Percentiles rank a stretch among this genome's conserved stretches.
Evolutionary conservation across 1,140 invertebrate genomes (phyloP).

Genomic region (Globodera ellingtonae): DNA sequence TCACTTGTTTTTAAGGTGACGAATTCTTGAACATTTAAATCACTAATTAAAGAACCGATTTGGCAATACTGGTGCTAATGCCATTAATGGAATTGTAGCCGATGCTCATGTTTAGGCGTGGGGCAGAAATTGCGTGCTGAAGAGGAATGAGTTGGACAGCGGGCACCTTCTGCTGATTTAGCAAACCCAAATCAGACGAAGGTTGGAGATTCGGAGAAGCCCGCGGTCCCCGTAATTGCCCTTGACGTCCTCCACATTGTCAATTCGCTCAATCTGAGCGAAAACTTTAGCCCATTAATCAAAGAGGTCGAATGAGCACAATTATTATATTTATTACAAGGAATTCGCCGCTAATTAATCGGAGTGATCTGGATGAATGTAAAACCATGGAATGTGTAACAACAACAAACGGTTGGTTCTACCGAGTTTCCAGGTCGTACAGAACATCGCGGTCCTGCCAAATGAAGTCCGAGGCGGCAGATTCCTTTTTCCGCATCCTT

Average conservation of each 20-base stretch:
- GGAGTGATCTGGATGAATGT: slow-evolving; percentile 30
- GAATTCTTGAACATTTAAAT: too few species aligned
- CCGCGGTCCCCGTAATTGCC: slow-evolving; percentile 89
- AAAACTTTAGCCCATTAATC: not conserved
- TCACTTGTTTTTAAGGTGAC: too few species aligned
- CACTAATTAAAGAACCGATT: slow-evolving; percentile 74
- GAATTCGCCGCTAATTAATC: slow-evolving; percentile 72
- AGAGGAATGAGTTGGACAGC: not conserved
- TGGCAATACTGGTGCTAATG: slow-evolving; percentile 80
- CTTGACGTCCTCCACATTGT: slow-evolving; percentile 94
- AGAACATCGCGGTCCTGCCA: slow-evolving; percentile 56
- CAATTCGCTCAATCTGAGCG: slow-evolving; percentile 74
- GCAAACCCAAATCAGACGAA: slow-evolving; percentile 62
- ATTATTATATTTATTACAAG: slow-evolving; percentile 70
- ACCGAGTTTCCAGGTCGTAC: slow-evolving; percentile 52
- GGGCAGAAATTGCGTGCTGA: slow-evolving; percentile 74
- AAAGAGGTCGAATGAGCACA: too few species aligned
- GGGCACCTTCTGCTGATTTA: slow-evolving; percentile 46
- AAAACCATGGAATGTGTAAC: too few species aligned
- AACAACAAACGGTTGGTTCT: not conserved
- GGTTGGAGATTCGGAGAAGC: slow-evolving; percentile 54
- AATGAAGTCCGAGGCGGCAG: slow-evolving; percentile 40
- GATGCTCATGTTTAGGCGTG: slow-evolving; percentile 87
- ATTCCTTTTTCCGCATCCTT: slow-evolving; percentile 35
- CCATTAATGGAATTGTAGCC: slow-evolving; percentile 70